A percentile compares a stretch with the other conserved stretches of the same genome.
These are phyloP conservation scores for Mesochorus sp. DNA, from an alignment of 2,888 invertebrate species.

Conservation along the genomic window DNA sequence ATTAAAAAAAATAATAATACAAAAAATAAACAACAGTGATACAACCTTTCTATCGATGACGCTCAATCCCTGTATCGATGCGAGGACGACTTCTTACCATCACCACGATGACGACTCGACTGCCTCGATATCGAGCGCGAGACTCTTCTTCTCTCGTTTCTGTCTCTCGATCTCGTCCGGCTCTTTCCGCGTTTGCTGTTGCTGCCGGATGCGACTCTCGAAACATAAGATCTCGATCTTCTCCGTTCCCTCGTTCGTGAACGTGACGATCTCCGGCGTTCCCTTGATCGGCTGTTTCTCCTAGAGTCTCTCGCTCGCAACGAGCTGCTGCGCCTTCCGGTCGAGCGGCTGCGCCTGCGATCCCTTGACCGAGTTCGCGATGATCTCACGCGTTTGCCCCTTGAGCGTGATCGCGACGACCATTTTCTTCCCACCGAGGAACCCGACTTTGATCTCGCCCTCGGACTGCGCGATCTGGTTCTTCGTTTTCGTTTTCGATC, in stretches of 20 bases:
- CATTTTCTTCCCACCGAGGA: constrained; percentile 66
- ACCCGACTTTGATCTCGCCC: constrained; percentile 68
- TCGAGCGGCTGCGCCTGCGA: constrained; percentile 68
- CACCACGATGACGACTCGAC: constrained; percentile 76
- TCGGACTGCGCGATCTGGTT: constrained; percentile 66
- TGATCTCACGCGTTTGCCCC: constrained; percentile 71
- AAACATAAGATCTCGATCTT: constrained; percentile 74
- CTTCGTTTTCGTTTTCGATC: constrained; percentile 68
- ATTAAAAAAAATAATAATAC: constrained; percentile 8
- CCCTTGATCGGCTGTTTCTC: constrained; percentile 31
- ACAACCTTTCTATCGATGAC: constrained; percentile 67
- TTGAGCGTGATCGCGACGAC: constrained; percentile 73
- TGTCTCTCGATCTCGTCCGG: constrained; percentile 71
- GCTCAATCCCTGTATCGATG: constrained; percentile 80
- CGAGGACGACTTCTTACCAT: constrained; percentile 71
- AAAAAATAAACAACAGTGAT: constrained; percentile 55
- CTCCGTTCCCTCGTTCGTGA: constrained; percentile 69
- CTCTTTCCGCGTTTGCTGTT: constrained; percentile 70
- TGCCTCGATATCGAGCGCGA: constrained; percentile 75
- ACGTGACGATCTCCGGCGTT: constrained; percentile 52
- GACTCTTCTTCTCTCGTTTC: constrained; percentile 60
- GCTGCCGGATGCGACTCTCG: constrained; percentile 52
- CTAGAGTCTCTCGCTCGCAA: constrained; percentile 51
- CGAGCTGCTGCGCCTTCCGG: constrained; percentile 54
- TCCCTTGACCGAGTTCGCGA: constrained; percentile 65